Percentiles rank a stretch among this genome's conserved stretches.
Conservation (phyloP, 30 jellyfish, hydroid and myxozoan genomes). For the Hydractinia symbiolongicarpus region DNA sequence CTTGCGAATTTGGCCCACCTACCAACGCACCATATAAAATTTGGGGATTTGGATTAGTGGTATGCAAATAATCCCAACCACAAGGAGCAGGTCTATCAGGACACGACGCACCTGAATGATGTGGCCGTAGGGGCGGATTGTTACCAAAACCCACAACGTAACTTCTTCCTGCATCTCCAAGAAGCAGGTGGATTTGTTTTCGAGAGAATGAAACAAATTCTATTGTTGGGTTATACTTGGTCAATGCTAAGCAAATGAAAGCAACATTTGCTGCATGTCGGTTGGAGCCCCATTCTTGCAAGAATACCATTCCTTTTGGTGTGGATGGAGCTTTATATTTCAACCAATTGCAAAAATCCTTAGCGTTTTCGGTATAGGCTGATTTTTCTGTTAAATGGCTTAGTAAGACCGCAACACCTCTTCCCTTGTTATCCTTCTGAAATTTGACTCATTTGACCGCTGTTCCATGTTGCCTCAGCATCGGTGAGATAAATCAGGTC, state of each 20-base stretch:
- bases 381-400: slow-evolving; percentile 35
- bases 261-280: slow-evolving; percentile 82
- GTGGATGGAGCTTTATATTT: slow-evolving; percentile 24
- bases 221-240: slow-evolving; percentile 9
- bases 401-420: slow-evolving; percentile 54
- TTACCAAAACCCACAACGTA: slow-evolving; percentile 67
- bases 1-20: slow-evolving; percentile 55
- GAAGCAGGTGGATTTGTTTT: slow-evolving; percentile 46
- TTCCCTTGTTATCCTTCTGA: slow-evolving; percentile 51
- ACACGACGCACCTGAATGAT: slow-evolving; percentile 57
- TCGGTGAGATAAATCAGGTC: slow-evolving; percentile 34
- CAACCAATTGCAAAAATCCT: slow-evolving; percentile 38
- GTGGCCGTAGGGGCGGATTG: slow-evolving; percentile 60
- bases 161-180: slow-evolving; percentile 61
- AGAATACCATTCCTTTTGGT: slow-evolving; percentile 53
- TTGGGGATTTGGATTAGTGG: slow-evolving; percentile 51
- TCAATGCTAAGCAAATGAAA: slow-evolving; percentile 43
- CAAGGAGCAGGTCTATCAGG: slow-evolving; percentile 40
- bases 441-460: not conserved
- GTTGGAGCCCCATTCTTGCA: slow-evolving; percentile 68
- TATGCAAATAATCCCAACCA: slow-evolving; percentile 34
- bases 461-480: slow-evolving; percentile 27
- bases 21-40: slow-evolving; percentile 61
- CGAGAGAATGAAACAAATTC: slow-evolving; percentile 44
- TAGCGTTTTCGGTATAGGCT: slow-evolving; percentile 26